Conservation (phyloP, 1,140 invertebrate genomes). For the Drosophila kepulauana region DNA sequence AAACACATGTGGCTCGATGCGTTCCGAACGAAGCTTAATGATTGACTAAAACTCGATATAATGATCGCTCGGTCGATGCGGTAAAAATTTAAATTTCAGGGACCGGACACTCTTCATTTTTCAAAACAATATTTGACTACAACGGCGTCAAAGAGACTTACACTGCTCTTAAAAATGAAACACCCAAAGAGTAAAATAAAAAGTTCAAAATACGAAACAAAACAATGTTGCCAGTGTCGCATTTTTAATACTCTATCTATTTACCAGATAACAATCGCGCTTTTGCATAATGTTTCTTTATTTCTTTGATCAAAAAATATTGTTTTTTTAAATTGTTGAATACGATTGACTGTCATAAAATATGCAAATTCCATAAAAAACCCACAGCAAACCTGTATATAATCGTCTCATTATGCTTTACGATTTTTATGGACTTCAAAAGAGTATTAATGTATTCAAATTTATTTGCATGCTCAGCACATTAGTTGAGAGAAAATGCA, state of each 20-base stretch:
- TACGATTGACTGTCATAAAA: neutral
- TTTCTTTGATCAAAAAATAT: too few species aligned
- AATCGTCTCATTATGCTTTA: neutral
- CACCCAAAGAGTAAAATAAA: neutral
- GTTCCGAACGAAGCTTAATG: conserved; percentile 26
- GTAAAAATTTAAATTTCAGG: conserved; percentile 41
- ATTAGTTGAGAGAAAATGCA: conserved; percentile 3
- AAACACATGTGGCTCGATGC: conserved; percentile 10
- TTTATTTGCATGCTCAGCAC: conserved; percentile 29
- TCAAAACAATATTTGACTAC: conserved; percentile 10
- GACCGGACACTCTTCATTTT: conserved; percentile 4
- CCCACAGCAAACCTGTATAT: neutral
- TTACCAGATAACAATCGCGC: neutral
- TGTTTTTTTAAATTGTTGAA: too few species aligned
- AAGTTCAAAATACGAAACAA: conserved; percentile 5
- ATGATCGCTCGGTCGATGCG: conserved; percentile 20
- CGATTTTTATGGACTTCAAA: neutral
- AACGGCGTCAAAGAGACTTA: conserved; percentile 8
- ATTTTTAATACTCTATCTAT: neutral
- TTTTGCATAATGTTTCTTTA: too few species aligned
- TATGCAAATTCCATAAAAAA: neutral
- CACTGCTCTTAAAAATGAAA: conserved; percentile 20
- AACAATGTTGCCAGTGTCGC: neutral
- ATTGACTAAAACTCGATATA: conserved; percentile 35
- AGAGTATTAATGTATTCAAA: conserved; percentile 1